Evolutionary conservation across 2,888 invertebrate species (phyloP).

Genomic region (Pyrocoelia pectoralis): DNA sequence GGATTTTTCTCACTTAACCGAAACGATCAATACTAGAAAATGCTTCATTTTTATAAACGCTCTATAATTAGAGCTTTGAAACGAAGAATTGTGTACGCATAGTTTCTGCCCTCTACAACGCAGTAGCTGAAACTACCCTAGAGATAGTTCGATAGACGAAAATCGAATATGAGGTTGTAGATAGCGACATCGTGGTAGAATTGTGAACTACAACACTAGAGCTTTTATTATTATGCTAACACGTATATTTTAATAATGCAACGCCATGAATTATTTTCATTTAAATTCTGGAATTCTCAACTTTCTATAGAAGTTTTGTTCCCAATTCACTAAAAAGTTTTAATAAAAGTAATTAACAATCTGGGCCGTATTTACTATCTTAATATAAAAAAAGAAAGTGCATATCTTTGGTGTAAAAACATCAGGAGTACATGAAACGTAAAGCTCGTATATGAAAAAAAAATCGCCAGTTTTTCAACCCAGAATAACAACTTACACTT

Average conservation of each 20-base stretch:
- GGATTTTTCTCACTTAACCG: no score
- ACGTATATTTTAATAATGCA: no score
- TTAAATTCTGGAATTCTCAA: no score
- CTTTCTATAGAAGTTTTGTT: no score
- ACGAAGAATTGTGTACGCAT: no score
- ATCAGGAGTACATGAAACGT: background rate
- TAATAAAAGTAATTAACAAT: background rate
- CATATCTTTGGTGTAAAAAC: background rate
- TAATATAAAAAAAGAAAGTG: background rate
- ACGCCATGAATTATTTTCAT: no score
- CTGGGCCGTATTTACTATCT: background rate
- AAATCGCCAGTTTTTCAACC: no score
- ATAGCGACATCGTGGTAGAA: constrained; percentile 2
- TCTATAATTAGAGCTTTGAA: no score
- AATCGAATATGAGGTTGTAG: constrained; percentile 5
- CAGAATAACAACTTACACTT: no score
- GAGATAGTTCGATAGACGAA: constrained; percentile 25
- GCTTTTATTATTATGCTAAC: background rate
- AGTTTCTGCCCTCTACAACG: constrained; percentile 51
- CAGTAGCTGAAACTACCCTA: constrained; percentile 50
- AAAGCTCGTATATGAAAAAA: background rate
- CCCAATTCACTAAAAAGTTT: no score
- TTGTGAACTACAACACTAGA: background rate
- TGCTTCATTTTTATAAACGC: no score
- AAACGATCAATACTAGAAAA: background rate